Conservation (phyloP, 2,113 vertebrate genomes). For the Glaucomys volans region DNA sequence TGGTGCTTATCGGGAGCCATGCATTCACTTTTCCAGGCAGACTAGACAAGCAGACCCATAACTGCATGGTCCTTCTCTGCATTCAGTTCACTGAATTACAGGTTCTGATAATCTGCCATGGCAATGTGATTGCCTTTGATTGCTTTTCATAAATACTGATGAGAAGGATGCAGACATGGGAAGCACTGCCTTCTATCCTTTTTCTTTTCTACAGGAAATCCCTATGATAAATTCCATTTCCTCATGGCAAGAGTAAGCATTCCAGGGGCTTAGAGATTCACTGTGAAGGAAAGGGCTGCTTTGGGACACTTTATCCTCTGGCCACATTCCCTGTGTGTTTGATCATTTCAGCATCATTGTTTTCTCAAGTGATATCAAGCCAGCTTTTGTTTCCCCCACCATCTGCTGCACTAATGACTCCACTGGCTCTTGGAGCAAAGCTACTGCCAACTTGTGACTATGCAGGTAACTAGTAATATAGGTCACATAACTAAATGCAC, state of each 20-base stretch:
- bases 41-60: neutral
- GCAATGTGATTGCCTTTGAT: constrained; percentile 70
- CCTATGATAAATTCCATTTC: constrained; percentile 44
- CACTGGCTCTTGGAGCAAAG: constrained; percentile 25
- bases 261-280: constrained; percentile 22
- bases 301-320: constrained; percentile 67
- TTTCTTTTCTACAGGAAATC: constrained; percentile 69
- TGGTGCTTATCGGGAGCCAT: neutral
- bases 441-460: constrained; percentile 1
- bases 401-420: constrained; percentile 63
- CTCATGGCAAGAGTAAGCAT: constrained; percentile 38
- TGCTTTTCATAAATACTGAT: constrained; percentile 74
- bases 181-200: constrained; percentile 58
- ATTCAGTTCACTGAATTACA: constrained; percentile 57
- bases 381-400: constrained; percentile 49
- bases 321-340: constrained; percentile 56
- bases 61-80: neutral
- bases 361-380: constrained; percentile 54
- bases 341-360: constrained; percentile 58
- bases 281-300: constrained; percentile 44
- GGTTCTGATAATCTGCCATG: constrained; percentile 61
- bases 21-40: neutral
- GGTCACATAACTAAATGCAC: constrained; percentile 37
- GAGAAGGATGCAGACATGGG: constrained; percentile 59
- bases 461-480: constrained; percentile 54